Percentiles rank a stretch among this genome's conserved stretches.
These are phyloP conservation scores for Chirona hameri DNA, from an alignment of 2,888 invertebrate species.

Conservation along the genomic window DNA sequence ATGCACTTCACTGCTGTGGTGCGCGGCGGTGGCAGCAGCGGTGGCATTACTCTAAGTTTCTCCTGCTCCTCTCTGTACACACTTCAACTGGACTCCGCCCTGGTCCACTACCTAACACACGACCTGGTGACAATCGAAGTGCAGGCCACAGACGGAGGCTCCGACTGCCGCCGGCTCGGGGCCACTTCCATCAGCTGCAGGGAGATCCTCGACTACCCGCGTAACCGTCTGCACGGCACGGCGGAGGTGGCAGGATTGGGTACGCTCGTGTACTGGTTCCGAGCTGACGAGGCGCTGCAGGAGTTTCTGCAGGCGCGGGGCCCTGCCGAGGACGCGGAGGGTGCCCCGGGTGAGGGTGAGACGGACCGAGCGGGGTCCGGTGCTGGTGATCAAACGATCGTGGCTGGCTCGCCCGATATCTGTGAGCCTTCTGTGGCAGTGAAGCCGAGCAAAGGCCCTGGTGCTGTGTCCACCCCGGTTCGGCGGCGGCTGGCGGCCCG, in stretches of 20 bases:
- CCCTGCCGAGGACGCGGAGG: constrained; percentile 43
- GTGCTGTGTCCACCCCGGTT: neutral
- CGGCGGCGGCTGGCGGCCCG: neutral
- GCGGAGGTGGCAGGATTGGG: neutral
- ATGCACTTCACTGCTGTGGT: neutral
- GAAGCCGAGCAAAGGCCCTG: neutral
- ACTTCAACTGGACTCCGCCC: neutral
- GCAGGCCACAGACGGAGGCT: constrained; percentile 66
- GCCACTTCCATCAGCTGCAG: neutral
- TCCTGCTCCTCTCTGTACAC: neutral
- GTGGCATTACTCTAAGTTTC: neutral
- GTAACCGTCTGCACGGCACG: constrained; percentile 12
- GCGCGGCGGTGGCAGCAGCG: no score
- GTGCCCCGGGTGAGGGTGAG: neutral
- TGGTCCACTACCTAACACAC: constrained; percentile 50
- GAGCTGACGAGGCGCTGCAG: neutral
- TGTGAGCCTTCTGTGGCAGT: neutral
- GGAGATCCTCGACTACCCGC: neutral
- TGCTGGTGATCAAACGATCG: neutral
- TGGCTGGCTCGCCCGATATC: constrained; percentile 1
- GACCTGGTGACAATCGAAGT: constrained; percentile 84
- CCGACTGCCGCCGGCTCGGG: neutral
- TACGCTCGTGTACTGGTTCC: neutral
- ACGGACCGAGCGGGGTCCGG: neutral
- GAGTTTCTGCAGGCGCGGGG: constrained; percentile 61